Evolutionary conservation across 2,888 invertebrate genomes (phyloP).

Genomic region (Eupithecia subfuscata): DNA sequence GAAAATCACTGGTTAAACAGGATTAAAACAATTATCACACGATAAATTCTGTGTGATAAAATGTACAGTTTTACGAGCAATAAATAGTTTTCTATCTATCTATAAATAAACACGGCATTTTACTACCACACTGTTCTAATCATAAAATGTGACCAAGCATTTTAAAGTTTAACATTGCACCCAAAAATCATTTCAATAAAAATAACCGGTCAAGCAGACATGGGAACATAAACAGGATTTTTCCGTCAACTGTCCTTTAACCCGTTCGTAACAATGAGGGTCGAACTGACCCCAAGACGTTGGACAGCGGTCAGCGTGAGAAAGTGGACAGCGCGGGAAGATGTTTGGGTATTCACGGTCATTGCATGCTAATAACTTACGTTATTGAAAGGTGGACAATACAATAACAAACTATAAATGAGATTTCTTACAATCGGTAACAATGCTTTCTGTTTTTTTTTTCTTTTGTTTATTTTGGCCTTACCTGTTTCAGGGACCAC

Average conservation of each 20-base stretch:
- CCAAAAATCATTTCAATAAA: background rate
- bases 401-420: background rate
- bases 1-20: too few species aligned
- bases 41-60: too few species aligned
- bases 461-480: background rate
- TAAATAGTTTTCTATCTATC: too few species aligned
- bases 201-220: constrained; percentile 12
- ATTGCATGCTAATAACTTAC: constrained; percentile 35
- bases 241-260: constrained; percentile 40
- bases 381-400: background rate
- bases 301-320: constrained; percentile 46
- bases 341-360: constrained; percentile 20
- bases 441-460: background rate
- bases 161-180: background rate
- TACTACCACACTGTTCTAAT: background rate
- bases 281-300: constrained; percentile 43
- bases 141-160: background rate
- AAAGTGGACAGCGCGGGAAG: constrained; percentile 38
- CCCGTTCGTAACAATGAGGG: constrained; percentile 42
- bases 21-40: too few species aligned
- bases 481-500: background rate
- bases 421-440: background rate
- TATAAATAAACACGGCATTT: background rate
- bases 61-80: too few species aligned
- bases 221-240: constrained; percentile 48